Conservation (phyloP, 2,113 vertebrate genomes). For the Puffinus mauretanicus region DNA sequence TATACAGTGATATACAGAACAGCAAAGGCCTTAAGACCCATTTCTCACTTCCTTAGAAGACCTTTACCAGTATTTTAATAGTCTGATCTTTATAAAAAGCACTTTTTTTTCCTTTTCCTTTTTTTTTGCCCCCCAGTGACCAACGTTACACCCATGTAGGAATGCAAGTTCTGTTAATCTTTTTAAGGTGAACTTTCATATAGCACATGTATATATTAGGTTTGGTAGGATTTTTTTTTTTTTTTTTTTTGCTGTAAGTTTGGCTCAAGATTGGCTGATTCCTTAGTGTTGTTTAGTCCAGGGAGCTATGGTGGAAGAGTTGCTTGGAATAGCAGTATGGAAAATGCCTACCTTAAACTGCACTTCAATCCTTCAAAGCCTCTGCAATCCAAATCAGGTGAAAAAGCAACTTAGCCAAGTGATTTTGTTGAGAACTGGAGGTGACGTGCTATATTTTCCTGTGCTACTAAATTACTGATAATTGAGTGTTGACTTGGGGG, state of each 20-base stretch:
- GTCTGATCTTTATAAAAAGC: not conserved
- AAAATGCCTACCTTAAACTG: conserved; percentile 73
- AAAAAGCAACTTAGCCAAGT: not conserved
- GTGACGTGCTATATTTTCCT: not conserved
- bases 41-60: not conserved
- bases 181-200: not conserved
- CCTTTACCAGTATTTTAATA: not conserved
- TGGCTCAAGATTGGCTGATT: not conserved
- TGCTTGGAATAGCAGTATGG: conserved; percentile 78
- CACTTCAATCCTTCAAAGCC: conserved; percentile 11
- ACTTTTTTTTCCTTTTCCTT: too few species aligned
- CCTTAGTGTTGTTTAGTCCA: not conserved
- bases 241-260: not conserved
- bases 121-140: too few species aligned
- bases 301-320: conserved; percentile 78
- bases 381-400: conserved; percentile 43
- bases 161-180: not conserved
- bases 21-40: not conserved
- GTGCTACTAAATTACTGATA: conserved; percentile 25
- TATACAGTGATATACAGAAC: not conserved
- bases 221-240: not conserved
- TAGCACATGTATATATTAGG: not conserved
- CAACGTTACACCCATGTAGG: not conserved
- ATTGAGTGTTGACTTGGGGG: not conserved
- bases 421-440: not conserved